phyloP scores from a whole-genome alignment of 2,113 vertebrate genomes.

The Nothoprocta pentlandii region DNA sequence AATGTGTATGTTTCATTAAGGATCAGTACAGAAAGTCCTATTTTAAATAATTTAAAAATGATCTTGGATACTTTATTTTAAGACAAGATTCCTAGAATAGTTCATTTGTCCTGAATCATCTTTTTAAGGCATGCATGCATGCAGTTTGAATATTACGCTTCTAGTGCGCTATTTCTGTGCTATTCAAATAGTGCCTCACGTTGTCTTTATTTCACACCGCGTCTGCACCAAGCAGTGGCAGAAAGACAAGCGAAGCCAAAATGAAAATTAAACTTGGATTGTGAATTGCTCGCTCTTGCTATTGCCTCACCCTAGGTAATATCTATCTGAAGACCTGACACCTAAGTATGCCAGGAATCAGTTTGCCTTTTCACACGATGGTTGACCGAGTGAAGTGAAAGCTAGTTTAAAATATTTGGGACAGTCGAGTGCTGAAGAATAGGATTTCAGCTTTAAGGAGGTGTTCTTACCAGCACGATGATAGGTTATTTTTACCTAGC shows the following conservation, averaged over 20 bases:
- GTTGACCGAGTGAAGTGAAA: background rate
- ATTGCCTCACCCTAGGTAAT: background rate
- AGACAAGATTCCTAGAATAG: background rate
- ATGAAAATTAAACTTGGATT: background rate
- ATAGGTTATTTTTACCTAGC: background rate
- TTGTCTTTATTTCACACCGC: background rate
- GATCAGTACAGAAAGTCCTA: background rate
- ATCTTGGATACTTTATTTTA: constrained; percentile 1
- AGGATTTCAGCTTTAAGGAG: background rate
- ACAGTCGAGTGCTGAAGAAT: background rate
- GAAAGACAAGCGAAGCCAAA: background rate
- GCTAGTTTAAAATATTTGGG: background rate
- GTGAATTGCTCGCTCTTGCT: background rate
- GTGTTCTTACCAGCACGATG: background rate
- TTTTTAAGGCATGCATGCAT: background rate
- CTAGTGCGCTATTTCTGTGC: background rate
- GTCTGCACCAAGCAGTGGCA: background rate
- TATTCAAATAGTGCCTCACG: background rate
- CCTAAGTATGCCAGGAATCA: accelerated
- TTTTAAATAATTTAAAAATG: background rate
- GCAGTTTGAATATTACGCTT: background rate
- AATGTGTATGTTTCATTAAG: background rate
- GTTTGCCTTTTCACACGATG: background rate
- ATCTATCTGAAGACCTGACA: background rate
- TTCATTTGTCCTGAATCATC: background rate